A percentile compares a stretch with the other conserved stretches of the same genome.
Evolutionary conservation across 1,140 invertebrate species (phyloP).

Genomic region (Seison nebaliae): DNA sequence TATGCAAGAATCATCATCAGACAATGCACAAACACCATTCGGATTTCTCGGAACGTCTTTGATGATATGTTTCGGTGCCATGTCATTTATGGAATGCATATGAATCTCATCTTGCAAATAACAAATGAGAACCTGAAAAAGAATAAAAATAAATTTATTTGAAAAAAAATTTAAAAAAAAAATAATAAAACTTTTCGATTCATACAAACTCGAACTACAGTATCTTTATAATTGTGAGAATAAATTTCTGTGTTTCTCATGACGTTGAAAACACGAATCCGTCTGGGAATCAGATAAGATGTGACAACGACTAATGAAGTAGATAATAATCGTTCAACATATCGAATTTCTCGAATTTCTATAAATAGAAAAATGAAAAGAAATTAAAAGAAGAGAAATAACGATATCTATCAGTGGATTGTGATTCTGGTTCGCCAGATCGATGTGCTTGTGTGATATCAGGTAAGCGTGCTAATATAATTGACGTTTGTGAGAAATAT

Average conservation of each 20-base stretch:
- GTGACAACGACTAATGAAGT: slow-evolving; percentile 84
- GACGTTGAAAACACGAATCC: slow-evolving; percentile 81
- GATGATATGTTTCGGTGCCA: slow-evolving; percentile 93
- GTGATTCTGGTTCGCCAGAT: too few relatives aligned
- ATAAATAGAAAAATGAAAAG: too few relatives aligned
- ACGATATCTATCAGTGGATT: too few relatives aligned
- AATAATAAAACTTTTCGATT: slow-evolving; percentile 45
- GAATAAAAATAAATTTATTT: slow-evolving; percentile 11
- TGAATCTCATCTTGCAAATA: slow-evolving; percentile 87
- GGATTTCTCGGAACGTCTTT: slow-evolving; percentile 84
- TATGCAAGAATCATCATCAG: slow-evolving; percentile 63
- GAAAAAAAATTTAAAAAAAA: slow-evolving; percentile 13
- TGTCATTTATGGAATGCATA: slow-evolving; percentile 92
- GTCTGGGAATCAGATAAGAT: slow-evolving; percentile 59
- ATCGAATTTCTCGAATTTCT: slow-evolving; percentile 58
- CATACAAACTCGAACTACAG: slow-evolving; percentile 75
- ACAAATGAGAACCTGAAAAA: slow-evolving; percentile 59
- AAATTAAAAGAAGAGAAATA: too few relatives aligned
- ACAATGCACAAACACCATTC: slow-evolving; percentile 63
- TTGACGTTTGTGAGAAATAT: too few relatives aligned
- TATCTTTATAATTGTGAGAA: slow-evolving; percentile 87
- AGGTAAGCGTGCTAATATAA: too few relatives aligned
- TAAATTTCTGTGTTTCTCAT: slow-evolving; percentile 94
- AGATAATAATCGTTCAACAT: slow-evolving; percentile 80
- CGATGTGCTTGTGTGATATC: too few relatives aligned